A percentile compares a stretch with the other conserved stretches of the same genome.
phyloP scores from a whole-genome alignment of 2,888 invertebrate genomes.

The Bellardia pandia region DNA sequence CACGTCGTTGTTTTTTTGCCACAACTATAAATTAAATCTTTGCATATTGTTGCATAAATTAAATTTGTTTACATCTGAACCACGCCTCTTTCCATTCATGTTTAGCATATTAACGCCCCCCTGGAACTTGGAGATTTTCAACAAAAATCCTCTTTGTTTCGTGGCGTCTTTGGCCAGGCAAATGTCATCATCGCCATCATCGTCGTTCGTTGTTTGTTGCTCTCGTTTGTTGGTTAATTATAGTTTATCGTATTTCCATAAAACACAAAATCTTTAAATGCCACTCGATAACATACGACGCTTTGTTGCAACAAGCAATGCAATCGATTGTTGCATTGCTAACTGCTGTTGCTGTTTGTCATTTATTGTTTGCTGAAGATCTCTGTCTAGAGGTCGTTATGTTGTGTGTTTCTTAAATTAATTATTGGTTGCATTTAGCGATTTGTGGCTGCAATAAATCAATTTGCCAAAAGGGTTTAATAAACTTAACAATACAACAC shows the following conservation, averaged over 20 bases:
- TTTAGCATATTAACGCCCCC: conserved; percentile 82
- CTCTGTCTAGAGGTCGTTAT: conserved; percentile 52
- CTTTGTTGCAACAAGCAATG: conserved; percentile 6
- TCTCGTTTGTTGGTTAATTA: conserved; percentile 79
- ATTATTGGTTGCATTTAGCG: conserved; percentile 79
- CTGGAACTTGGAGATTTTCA: conserved; percentile 30
- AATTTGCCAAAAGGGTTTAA: conserved; percentile 75
- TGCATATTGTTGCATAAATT: conserved; percentile 81
- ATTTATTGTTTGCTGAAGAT: conserved; percentile 69
- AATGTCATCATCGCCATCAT: conserved; percentile 60
- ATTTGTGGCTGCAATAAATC: conserved; percentile 80
- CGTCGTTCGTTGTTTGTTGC: conserved; percentile 46
- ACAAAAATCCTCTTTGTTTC: conserved; percentile 19
- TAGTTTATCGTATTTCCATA: conserved; percentile 83
- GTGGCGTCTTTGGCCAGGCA: conserved; percentile 40
- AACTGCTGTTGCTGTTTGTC: conserved; percentile 53
- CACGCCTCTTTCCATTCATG: conserved; percentile 82
- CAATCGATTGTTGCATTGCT: conserved; percentile 18
- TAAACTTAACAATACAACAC: conserved; percentile 24
- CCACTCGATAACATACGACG: not conserved
- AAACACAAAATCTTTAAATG: conserved; percentile 50
- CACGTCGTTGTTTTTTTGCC: not conserved
- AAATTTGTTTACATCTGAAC: conserved; percentile 80
- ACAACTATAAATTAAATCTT: conserved; percentile 75
- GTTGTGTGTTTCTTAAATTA: conserved; percentile 73